These are phyloP conservation scores for Clinocottus analis DNA, from an alignment of 2,113 vertebrate genomes.

Conservation along the genomic window DNA sequence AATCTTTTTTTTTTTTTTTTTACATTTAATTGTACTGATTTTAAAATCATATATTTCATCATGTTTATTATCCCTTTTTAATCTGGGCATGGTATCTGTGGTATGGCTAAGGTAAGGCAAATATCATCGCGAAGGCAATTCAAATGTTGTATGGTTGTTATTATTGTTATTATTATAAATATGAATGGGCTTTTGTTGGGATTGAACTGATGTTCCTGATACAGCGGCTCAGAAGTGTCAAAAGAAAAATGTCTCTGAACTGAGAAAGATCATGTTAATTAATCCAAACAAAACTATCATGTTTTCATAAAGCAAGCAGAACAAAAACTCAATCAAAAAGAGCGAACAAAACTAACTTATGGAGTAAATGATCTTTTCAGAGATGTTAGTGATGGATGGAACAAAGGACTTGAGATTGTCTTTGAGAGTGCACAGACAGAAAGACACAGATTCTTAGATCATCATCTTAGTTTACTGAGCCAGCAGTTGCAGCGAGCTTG, in stretches of 20 bases:
- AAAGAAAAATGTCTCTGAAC: slow-evolving; percentile 9
- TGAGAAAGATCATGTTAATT: slow-evolving; percentile 24
- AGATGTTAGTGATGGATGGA: slow-evolving; percentile 6
- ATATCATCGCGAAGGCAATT: neutral
- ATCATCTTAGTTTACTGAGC: slow-evolving; percentile 43
- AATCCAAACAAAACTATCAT: slow-evolving; percentile 26
- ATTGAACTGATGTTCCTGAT: neutral
- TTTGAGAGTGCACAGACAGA: slow-evolving; percentile 37
- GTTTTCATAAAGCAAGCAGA: slow-evolving; percentile 10
- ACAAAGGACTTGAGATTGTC: slow-evolving; percentile 40
- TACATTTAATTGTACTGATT: neutral
- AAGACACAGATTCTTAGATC: slow-evolving; percentile 43
- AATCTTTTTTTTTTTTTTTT: neutral
- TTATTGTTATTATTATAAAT: neutral
- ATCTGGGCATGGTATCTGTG: neutral
- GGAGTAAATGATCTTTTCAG: neutral
- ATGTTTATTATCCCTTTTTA: neutral
- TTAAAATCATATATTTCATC: too few species aligned
- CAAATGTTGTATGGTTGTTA: neutral
- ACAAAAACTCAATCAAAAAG: slow-evolving; percentile 4
- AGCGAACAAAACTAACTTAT: slow-evolving; percentile 43
- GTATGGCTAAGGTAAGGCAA: neutral
- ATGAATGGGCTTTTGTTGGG: neutral
- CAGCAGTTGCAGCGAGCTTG: slow-evolving; percentile 2
- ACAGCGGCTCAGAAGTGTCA: neutral